These are phyloP conservation scores for Campoletis raptor DNA, from an alignment of 2,888 invertebrate species.

Conservation along the genomic window DNA sequence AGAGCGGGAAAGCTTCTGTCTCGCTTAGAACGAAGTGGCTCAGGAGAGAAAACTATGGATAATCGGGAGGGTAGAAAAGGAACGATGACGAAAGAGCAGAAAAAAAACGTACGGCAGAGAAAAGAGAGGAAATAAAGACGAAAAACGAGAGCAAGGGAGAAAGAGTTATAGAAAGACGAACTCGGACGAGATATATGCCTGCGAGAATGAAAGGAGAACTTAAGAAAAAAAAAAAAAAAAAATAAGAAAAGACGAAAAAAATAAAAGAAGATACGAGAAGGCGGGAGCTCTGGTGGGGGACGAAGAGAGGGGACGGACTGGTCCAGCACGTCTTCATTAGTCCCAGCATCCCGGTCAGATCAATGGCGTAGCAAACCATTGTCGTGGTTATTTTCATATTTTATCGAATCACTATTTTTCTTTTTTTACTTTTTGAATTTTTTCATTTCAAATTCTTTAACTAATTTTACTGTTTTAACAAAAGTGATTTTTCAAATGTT, in stretches of 20 bases:
- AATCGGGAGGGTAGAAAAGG: constrained; percentile 33
- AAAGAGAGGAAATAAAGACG: constrained; percentile 12
- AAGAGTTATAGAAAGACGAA: constrained; percentile 26
- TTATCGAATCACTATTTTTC: constrained; percentile 9
- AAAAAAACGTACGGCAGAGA: neutral
- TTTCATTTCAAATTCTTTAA: neutral
- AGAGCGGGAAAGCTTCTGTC: constrained; percentile 55
- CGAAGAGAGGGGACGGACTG: constrained; percentile 66
- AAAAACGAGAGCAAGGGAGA: constrained; percentile 31
- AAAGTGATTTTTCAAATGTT: neutral
- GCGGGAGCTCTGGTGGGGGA: constrained; percentile 30
- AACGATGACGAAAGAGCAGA: neutral
- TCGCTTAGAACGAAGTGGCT: constrained; percentile 33
- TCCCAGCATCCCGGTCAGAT: constrained; percentile 72
- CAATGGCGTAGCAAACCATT: constrained; percentile 73
- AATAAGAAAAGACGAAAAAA: constrained; percentile 50
- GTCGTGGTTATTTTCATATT: constrained; percentile 66
- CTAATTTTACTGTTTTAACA: neutral
- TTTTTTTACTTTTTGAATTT: neutral
- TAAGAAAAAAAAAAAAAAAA: constrained; percentile 33
- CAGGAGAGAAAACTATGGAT: constrained; percentile 44
- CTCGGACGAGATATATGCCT: constrained; percentile 46
- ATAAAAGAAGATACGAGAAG: constrained; percentile 48
- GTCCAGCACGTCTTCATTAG: constrained; percentile 77
- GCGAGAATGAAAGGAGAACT: constrained; percentile 61